Conservation (phyloP, 2,888 invertebrate genomes). For the Rhyacophila evoluta region DNA sequence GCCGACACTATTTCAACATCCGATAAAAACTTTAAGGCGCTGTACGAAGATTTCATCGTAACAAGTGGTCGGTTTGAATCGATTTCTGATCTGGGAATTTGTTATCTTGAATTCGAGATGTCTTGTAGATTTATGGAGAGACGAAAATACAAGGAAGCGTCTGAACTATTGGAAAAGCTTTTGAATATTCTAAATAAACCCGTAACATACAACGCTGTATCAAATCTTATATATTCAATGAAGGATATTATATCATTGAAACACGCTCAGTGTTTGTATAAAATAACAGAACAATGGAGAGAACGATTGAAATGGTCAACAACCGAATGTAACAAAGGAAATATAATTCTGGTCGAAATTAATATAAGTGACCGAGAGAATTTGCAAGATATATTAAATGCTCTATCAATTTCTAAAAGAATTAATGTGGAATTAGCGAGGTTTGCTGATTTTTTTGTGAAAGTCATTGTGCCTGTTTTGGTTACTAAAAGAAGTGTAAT, state of each 20-base stretch:
- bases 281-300: constrained; percentile 49
- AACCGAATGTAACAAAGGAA: constrained; percentile 38
- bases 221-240: constrained; percentile 32
- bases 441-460: constrained; percentile 66
- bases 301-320: constrained; percentile 44
- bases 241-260: constrained; percentile 40
- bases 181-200: constrained; percentile 36
- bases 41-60: constrained; percentile 40
- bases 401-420: constrained; percentile 62
- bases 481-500: constrained; percentile 66
- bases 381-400: constrained; percentile 64
- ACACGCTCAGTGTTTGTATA: constrained; percentile 45
- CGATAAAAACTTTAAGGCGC: constrained; percentile 33
- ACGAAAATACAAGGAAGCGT: constrained; percentile 40
- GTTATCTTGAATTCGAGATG: constrained; percentile 38
- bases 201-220: constrained; percentile 11
- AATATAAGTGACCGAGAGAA: constrained; percentile 60
- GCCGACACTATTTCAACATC: constrained; percentile 26
- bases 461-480: constrained; percentile 63
- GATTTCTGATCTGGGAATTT: constrained; percentile 38
- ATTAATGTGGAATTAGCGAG: constrained; percentile 64
- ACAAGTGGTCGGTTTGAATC: constrained; percentile 37
- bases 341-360: constrained; percentile 43
- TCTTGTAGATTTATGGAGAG: constrained; percentile 43
- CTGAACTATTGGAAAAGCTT: constrained; percentile 38